A percentile compares a stretch with the other conserved stretches of the same genome.
Evolutionary conservation across 2,797 vertebrate genomes (phyloP).

Genomic region (Lepilemur septentrionalis): DNA sequence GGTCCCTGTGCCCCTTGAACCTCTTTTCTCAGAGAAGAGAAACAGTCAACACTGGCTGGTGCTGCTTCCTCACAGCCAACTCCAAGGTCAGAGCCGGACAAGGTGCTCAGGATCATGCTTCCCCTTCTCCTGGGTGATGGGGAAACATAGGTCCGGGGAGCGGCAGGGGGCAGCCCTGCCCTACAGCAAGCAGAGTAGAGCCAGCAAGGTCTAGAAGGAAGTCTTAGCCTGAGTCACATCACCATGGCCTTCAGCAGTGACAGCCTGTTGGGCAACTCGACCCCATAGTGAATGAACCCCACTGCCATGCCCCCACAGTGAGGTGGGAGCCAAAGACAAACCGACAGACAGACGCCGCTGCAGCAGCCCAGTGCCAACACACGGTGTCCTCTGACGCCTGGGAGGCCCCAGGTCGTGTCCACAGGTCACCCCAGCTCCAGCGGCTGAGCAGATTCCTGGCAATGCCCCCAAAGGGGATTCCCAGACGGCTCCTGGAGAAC

Average conservation of each 20-base stretch:
- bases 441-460: not conserved
- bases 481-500: not conserved
- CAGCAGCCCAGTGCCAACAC: not conserved
- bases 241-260: not conserved
- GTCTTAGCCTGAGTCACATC: not conserved
- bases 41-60: not conserved
- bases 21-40: not conserved
- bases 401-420: not conserved
- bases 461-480: not conserved
- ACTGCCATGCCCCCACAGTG: no score
- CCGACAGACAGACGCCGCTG: not conserved
- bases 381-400: no score
- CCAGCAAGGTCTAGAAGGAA: not conserved
- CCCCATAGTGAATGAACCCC: not conserved
- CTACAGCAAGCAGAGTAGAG: not conserved
- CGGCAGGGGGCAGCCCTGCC: not conserved
- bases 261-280: not conserved
- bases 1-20: not conserved
- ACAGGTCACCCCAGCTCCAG: not conserved
- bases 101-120: not conserved
- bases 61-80: not conserved
- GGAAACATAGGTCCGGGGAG: not conserved
- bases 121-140: not conserved
- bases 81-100: not conserved
- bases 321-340: not conserved